Evolutionary conservation across 2,113 vertebrate genomes (phyloP).

Genomic region (Centropus unirufus): DNA sequence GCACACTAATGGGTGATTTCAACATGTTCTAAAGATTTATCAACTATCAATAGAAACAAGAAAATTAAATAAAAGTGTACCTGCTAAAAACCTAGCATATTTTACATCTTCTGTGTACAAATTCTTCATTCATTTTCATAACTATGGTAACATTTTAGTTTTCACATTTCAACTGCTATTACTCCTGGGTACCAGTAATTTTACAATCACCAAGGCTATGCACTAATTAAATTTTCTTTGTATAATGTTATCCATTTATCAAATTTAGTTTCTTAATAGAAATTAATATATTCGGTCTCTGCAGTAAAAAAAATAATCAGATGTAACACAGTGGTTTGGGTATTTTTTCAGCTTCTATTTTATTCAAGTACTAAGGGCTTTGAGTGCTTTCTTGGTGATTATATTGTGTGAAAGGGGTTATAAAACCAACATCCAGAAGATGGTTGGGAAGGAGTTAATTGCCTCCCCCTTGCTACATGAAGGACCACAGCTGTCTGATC

Average conservation of each 20-base stretch:
- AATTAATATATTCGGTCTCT: conserved; percentile 59
- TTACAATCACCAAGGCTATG: conserved; percentile 62
- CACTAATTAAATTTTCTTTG: conserved; percentile 64
- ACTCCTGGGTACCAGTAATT: conserved; percentile 69
- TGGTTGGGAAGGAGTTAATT: conserved; percentile 50
- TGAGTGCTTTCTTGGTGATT: background rate
- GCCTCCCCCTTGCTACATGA: background rate
- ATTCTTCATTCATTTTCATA: conserved; percentile 74
- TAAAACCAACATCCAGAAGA: background rate
- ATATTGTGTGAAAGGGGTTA: background rate
- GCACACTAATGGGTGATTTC: conserved; percentile 39
- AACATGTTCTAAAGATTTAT: conserved; percentile 60
- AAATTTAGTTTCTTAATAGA: conserved; percentile 62
- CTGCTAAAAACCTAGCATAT: conserved; percentile 63
- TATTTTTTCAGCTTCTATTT: conserved; percentile 17
- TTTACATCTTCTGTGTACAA: conserved; percentile 67
- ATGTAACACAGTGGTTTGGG: background rate
- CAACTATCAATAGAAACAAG: conserved; percentile 61
- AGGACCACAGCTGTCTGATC: conserved; percentile 60
- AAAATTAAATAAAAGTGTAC: conserved; percentile 53
- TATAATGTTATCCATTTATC: conserved; percentile 65
- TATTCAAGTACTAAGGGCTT: background rate
- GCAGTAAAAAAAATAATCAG: background rate
- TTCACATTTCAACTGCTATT: conserved; percentile 70
- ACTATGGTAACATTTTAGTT: conserved; percentile 72